phyloP scores from a whole-genome alignment of 2,797 vertebrate species.

The Babyrousa celebensis region DNA sequence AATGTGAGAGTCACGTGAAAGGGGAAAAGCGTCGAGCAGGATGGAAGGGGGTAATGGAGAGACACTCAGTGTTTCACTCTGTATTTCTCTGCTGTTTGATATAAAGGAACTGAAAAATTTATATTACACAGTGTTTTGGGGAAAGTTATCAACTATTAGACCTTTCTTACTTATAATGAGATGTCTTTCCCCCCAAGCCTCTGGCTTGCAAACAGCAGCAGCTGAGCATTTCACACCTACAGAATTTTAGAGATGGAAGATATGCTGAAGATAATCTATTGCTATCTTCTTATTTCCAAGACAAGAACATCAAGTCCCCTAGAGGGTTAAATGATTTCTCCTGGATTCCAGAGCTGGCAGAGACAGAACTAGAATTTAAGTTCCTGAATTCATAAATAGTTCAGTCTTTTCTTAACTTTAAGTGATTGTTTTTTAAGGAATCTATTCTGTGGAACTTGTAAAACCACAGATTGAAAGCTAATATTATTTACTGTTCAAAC shows the following conservation, averaged over 20 bases:
- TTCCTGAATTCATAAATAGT: background rate
- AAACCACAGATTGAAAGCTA: slow-evolving; percentile 25
- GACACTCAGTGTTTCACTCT: background rate
- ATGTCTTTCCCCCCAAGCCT: background rate
- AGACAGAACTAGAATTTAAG: background rate
- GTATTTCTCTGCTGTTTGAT: background rate
- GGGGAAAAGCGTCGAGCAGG: background rate
- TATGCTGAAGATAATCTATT: background rate
- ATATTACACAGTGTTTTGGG: background rate
- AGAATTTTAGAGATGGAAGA: slow-evolving; percentile 59
- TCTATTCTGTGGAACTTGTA: slow-evolving; percentile 38
- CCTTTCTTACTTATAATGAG: slow-evolving; percentile 27
- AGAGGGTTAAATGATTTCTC: background rate
- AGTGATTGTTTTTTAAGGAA: background rate
- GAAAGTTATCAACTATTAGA: slow-evolving; percentile 4
- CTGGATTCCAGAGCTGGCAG: slow-evolving; percentile 31
- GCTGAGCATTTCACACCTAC: background rate
- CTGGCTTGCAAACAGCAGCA: slow-evolving; percentile 47
- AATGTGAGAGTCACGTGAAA: background rate
- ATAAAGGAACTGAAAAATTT: slow-evolving; percentile 10
- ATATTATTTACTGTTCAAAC: slow-evolving; percentile 43
- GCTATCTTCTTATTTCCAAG: slow-evolving; percentile 22
- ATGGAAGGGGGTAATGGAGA: background rate
- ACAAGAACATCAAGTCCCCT: background rate
- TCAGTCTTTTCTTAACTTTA: slow-evolving; percentile 60